A percentile compares a stretch with the other conserved stretches of the same genome.
These are phyloP conservation scores for Geophilus truncorum DNA, from an alignment of 2,888 invertebrate genomes.

Conservation along the genomic window DNA sequence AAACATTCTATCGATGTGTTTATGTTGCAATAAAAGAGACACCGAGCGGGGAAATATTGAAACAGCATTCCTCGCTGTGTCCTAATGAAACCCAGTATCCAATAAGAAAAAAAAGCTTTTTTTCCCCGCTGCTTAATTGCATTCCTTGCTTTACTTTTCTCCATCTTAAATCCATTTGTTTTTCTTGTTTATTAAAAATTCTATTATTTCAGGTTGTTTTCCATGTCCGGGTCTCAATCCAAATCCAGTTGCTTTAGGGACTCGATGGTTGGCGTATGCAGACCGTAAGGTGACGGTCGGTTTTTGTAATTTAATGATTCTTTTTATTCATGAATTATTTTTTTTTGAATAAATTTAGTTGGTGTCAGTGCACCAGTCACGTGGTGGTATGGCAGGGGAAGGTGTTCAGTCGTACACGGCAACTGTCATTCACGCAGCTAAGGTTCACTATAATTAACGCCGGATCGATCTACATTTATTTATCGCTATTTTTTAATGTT, in stretches of 20 bases:
- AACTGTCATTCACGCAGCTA: constrained; percentile 88
- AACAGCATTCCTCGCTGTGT: neutral
- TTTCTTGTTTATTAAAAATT: neutral
- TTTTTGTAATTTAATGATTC: neutral
- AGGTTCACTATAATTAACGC: constrained; percentile 51
- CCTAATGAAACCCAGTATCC: neutral
- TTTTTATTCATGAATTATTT: neutral
- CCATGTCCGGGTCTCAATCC: constrained; percentile 72
- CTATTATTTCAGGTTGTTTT: constrained; percentile 55
- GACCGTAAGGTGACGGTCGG: constrained; percentile 65
- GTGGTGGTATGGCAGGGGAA: constrained; percentile 56
- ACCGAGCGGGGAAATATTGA: constrained; percentile 1
- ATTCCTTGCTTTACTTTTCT: neutral
- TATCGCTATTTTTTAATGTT: neutral
- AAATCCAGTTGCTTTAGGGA: constrained; percentile 76
- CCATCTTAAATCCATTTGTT: neutral
- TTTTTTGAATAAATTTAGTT: constrained; percentile 42
- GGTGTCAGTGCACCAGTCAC: constrained; percentile 49
- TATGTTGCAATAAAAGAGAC: constrained; percentile 15
- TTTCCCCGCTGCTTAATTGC: constrained; percentile 2
- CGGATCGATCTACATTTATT: neutral
- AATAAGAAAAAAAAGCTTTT: neutral
- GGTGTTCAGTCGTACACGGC: constrained; percentile 76
- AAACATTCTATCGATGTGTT: neutral
- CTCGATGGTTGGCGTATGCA: constrained; percentile 61